Percentiles rank a stretch among this genome's conserved stretches.
Conservation (phyloP, 2,113 vertebrate genomes). For the Seriola dumerili region DNA sequence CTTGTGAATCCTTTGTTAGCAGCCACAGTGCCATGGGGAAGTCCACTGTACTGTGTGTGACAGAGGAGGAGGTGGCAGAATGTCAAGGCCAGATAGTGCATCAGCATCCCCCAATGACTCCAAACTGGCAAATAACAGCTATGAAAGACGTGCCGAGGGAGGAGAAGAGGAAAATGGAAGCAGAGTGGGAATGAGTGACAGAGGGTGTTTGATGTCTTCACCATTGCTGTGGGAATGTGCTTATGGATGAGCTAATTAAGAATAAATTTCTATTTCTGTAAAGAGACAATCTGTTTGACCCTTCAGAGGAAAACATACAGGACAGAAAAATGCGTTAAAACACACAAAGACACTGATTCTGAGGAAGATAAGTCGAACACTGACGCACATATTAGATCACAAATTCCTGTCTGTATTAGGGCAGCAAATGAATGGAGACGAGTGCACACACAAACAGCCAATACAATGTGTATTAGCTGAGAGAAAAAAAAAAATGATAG, state of each 20-base stretch:
- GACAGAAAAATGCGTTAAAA: not conserved
- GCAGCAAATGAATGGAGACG: not conserved
- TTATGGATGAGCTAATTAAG: constrained; percentile 93
- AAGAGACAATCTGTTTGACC: constrained; percentile 93
- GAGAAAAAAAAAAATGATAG: not conserved
- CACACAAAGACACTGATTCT: not conserved
- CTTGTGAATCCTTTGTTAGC: constrained; percentile 69
- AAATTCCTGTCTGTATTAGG: not conserved
- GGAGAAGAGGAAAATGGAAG: constrained; percentile 27
- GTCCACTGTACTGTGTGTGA: constrained; percentile 45
- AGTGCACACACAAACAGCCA: not conserved
- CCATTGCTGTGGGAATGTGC: constrained; percentile 89
- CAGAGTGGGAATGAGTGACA: constrained; percentile 29
- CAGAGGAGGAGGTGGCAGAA: constrained; percentile 49
- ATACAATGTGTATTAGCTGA: not conserved
- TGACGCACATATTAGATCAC: not conserved
- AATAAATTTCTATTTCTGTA: constrained; percentile 87
- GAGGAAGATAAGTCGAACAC: not conserved
- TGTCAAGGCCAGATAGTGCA: constrained; percentile 64
- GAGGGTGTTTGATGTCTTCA: constrained; percentile 89
- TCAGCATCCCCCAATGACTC: constrained; percentile 34
- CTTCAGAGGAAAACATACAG: constrained; percentile 50
- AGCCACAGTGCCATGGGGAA: constrained; percentile 57
- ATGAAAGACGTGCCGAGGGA: constrained; percentile 33
- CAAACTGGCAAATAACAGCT: constrained; percentile 61